Conservation (phyloP, 2,888 invertebrate genomes). For the Torymus texanus region DNA sequence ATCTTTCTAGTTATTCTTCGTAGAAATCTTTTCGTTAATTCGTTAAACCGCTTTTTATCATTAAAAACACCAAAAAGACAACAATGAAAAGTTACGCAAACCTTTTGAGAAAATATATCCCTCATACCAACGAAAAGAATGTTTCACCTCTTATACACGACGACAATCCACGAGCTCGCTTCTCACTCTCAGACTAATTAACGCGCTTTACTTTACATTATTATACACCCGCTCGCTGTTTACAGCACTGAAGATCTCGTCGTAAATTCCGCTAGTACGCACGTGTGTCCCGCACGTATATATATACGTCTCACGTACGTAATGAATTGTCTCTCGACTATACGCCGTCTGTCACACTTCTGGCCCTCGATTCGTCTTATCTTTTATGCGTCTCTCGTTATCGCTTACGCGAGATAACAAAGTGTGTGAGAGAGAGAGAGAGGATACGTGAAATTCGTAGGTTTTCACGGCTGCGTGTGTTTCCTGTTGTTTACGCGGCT, state of each 20-base stretch:
- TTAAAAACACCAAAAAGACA: too few relatives aligned
- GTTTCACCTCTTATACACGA: too few relatives aligned
- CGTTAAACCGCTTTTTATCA: too few relatives aligned
- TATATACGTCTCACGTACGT: not conserved
- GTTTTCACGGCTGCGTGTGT: too few relatives aligned
- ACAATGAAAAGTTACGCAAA: too few relatives aligned
- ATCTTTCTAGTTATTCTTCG: too few relatives aligned
- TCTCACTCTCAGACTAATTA: conserved; percentile 45
- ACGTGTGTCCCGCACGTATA: conserved; percentile 11
- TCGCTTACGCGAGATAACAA: not conserved
- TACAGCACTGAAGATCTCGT: conserved; percentile 34
- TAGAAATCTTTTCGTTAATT: too few relatives aligned
- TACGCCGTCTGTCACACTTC: conserved; percentile 24
- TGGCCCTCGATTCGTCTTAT: conserved; percentile 11
- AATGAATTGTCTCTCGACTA: conserved; percentile 29
- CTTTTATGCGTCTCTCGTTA: conserved; percentile 17
- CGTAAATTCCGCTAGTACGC: conserved; percentile 39
- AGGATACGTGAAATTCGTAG: too few relatives aligned
- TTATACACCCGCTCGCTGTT: conserved; percentile 14
- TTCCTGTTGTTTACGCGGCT: too few relatives aligned
- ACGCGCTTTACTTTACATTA: conserved; percentile 3
- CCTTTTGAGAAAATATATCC: too few relatives aligned
- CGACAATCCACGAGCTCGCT: not conserved
- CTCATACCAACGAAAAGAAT: too few relatives aligned
- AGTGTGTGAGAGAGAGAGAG: too few relatives aligned